These are phyloP conservation scores for Sciurus vulgaris DNA, from an alignment of 2,797 vertebrate genomes.

Conservation along the genomic window DNA sequence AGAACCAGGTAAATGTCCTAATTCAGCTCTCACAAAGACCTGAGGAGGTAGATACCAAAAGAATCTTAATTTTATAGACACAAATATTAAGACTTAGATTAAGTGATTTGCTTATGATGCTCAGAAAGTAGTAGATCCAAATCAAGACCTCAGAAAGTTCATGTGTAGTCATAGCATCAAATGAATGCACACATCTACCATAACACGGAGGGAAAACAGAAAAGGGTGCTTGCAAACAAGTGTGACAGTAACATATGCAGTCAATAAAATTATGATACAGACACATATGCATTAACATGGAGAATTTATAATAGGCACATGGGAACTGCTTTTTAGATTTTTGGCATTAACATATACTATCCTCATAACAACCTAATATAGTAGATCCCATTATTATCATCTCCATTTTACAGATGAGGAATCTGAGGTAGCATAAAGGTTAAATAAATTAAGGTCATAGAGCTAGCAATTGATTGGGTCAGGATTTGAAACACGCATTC, in stretches of 20 bases:
- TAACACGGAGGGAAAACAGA: not conserved
- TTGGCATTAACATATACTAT: not conserved
- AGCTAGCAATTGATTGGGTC: not conserved
- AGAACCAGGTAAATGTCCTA: not conserved
- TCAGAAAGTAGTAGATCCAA: not conserved
- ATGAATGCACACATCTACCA: not conserved
- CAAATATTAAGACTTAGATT: not conserved
- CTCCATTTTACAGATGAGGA: slow-evolving; percentile 18
- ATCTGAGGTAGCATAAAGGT: not conserved
- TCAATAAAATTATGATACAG: not conserved
- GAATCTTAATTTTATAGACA: slow-evolving; percentile 26
- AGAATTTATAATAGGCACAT: not conserved
- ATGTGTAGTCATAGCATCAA: accelerated
- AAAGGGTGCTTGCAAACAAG: not conserved
- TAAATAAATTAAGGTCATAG: not conserved
- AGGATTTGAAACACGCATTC: not conserved
- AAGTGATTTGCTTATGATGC: not conserved
- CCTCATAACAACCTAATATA: not conserved
- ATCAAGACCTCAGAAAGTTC: not conserved
- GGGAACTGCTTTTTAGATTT: not conserved
- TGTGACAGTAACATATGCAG: accelerated
- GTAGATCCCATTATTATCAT: not conserved
- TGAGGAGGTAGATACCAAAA: not conserved
- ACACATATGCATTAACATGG: not conserved
- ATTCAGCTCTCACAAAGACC: not conserved